Conservation (phyloP, 37 sponge, comb jelly and placozoan species). For the Dysidea cf. avara region DNA sequence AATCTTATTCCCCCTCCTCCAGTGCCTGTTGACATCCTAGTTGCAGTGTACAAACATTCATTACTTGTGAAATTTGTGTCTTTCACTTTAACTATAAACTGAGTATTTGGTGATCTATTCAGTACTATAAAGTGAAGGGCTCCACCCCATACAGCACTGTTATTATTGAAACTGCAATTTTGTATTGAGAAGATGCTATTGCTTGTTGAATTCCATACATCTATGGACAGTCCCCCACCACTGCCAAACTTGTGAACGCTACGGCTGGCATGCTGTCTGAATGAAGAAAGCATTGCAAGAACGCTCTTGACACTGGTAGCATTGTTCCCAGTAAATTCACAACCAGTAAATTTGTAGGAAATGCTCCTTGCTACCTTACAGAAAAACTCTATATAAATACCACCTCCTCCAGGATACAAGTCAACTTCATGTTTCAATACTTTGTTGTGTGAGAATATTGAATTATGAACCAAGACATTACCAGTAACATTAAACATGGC, state of each 20-base stretch:
- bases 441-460: too few relatives aligned
- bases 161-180: background rate
- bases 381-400: background rate
- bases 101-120: background rate
- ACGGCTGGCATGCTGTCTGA: background rate
- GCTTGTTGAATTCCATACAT: background rate
- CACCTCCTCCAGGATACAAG: constrained; percentile 16
- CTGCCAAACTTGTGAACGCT: background rate
- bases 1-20: too few relatives aligned
- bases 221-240: background rate
- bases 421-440: too few relatives aligned
- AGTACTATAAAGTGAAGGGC: background rate
- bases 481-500: too few relatives aligned
- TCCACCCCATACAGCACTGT: constrained; percentile 5
- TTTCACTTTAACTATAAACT: too few relatives aligned
- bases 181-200: background rate
- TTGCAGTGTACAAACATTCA: too few relatives aligned
- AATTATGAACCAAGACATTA: too few relatives aligned
- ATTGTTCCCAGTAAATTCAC: background rate
- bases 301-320: too few relatives aligned
- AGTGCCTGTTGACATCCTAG: too few relatives aligned
- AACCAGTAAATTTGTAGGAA: background rate
- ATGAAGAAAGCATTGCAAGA: too few relatives aligned
- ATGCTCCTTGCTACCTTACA: background rate
- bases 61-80: too few relatives aligned